Conservation (phyloP, 2,888 invertebrate species). For the Thera britannica region DNA sequence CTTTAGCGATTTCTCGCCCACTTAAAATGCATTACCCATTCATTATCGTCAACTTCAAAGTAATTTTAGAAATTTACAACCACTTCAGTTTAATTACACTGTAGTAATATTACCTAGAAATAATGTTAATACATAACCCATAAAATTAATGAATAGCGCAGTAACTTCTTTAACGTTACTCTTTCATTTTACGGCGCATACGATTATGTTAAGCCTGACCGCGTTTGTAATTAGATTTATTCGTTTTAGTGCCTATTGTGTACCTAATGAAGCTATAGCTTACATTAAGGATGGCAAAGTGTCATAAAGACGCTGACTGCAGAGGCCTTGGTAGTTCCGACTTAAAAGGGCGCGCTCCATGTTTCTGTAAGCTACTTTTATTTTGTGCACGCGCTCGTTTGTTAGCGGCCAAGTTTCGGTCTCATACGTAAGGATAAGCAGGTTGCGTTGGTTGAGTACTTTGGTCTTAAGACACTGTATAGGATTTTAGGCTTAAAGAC, state of each 20-base stretch:
- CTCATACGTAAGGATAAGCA: too few relatives aligned
- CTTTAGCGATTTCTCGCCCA: too few relatives aligned
- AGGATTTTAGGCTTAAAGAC: too few relatives aligned
- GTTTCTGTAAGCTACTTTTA: too few relatives aligned
- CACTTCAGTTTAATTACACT: not conserved
- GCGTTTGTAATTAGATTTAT: not conserved
- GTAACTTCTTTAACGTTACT: not conserved
- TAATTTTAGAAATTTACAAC: not conserved
- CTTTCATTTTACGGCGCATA: not conserved
- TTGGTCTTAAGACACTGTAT: too few relatives aligned
- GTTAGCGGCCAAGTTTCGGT: too few relatives aligned
- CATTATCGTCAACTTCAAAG: not conserved
- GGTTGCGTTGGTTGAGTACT: too few relatives aligned
- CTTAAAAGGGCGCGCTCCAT: too few relatives aligned
- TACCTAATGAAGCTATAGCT: not conserved
- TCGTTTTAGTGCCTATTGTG: not conserved
- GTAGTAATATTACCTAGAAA: not conserved
- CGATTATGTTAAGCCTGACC: not conserved
- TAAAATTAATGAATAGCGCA: conserved; percentile 1
- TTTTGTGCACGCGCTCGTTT: too few relatives aligned
- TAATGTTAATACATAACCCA: not conserved
- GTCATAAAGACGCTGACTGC: too few relatives aligned
- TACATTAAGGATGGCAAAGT: not conserved
- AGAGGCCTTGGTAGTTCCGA: too few relatives aligned
- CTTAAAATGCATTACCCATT: not conserved